These are phyloP conservation scores for Erebia palarica DNA, from an alignment of 2,888 invertebrate genomes.

Conservation along the genomic window DNA sequence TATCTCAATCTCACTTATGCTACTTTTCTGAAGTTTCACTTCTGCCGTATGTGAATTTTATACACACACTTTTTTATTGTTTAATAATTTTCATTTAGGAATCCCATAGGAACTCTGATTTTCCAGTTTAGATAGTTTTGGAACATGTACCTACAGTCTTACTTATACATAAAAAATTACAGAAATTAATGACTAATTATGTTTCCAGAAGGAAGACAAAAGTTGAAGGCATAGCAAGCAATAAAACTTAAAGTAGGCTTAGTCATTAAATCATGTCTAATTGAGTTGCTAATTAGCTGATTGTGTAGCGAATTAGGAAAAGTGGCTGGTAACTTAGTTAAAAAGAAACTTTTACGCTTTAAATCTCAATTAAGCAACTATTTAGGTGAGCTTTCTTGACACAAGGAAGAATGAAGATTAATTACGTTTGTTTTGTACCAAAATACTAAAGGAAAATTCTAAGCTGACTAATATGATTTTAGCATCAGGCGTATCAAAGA, in stretches of 20 bases:
- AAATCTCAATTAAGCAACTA: slow-evolving; percentile 12
- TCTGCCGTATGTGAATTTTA: no score
- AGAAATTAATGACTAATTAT: neutral
- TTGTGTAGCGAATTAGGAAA: slow-evolving; percentile 7
- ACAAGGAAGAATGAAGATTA: neutral
- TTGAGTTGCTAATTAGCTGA: slow-evolving; percentile 9
- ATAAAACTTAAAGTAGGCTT: slow-evolving; percentile 6
- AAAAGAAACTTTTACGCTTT: slow-evolving; percentile 12
- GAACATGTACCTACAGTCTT: no score
- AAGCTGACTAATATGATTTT: no score
- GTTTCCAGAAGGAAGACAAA: neutral
- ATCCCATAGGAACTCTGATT: no score
- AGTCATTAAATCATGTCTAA: neutral
- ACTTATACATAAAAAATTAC: neutral
- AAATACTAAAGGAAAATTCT: no score
- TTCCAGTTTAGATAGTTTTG: no score
- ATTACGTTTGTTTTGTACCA: neutral
- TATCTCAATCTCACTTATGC: no score
- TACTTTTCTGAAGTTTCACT: no score
- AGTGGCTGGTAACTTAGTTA: neutral
- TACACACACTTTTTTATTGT: no score
- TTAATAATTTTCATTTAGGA: no score
- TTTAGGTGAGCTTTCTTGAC: neutral
- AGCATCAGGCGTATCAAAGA: no score
- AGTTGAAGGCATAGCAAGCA: neutral